A percentile compares a stretch with the other conserved stretches of the same genome.
Conservation (phyloP, 2,113 vertebrate species). For the Dromaius novaehollandiae region DNA sequence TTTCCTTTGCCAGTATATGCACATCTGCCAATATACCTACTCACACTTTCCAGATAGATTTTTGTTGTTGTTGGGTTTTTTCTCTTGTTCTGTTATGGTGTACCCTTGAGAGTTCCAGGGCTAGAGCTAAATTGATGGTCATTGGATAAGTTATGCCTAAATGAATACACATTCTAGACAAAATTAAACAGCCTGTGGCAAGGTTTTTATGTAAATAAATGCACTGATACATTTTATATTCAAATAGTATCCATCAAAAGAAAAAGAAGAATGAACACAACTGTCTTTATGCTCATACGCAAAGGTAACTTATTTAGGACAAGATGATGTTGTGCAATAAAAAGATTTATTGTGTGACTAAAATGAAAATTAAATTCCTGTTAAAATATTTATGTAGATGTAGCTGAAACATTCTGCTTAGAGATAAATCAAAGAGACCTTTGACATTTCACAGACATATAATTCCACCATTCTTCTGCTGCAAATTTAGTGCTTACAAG, state of each 20-base stretch:
- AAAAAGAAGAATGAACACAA: constrained; percentile 42
- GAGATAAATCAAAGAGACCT: constrained; percentile 75
- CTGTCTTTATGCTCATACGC: neutral
- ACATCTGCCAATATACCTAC: neutral
- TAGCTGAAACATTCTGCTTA: constrained; percentile 68
- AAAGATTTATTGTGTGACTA: constrained; percentile 67
- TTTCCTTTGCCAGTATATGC: neutral
- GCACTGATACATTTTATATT: constrained; percentile 10
- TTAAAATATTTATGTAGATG: constrained; percentile 83
- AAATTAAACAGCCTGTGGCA: constrained; percentile 45
- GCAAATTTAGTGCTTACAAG: constrained; percentile 77
- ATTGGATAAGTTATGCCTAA: constrained; percentile 16
- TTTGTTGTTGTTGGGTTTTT: neutral
- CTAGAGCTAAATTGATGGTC: neutral
- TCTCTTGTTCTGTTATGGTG: neutral
- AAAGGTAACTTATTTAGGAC: constrained; percentile 64
- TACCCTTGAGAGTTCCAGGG: neutral
- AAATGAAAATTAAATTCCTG: constrained; percentile 78
- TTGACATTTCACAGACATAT: constrained; percentile 72
- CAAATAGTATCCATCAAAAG: constrained; percentile 49
- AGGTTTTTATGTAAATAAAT: constrained; percentile 52
- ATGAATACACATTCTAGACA: constrained; percentile 37
- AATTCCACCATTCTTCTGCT: constrained; percentile 66
- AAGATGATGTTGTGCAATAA: constrained; percentile 38
- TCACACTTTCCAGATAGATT: neutral